phyloP scores from a whole-genome alignment of 92 coral and sea anemone species.

The Pocillopora grandis region DNA sequence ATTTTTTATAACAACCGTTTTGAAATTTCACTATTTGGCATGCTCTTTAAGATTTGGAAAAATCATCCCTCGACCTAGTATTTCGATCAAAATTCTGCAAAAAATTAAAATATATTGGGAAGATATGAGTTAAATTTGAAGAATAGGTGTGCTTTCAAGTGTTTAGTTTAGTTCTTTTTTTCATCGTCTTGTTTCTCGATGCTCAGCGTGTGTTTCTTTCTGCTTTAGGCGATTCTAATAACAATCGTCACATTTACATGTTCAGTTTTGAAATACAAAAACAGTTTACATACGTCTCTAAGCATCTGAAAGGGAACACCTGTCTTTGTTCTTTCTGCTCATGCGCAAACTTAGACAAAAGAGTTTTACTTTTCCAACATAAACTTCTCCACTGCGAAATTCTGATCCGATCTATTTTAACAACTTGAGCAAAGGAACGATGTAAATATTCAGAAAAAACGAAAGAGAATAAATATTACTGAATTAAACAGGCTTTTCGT shows the following conservation, averaged over 20 bases:
- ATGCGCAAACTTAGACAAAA: constrained; percentile 13
- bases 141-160: background rate
- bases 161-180: background rate
- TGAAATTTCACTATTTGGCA: background rate
- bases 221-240: background rate
- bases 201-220: constrained; percentile 4
- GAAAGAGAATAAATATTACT: background rate
- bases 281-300: constrained; percentile 22
- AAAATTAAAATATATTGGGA: background rate
- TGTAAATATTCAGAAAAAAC: background rate
- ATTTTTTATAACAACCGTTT: background rate
- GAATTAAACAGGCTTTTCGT: constrained; percentile 35
- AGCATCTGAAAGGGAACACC: constrained; percentile 28
- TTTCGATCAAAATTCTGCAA: too few relatives aligned
- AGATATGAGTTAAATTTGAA: background rate
- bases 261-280: background rate
- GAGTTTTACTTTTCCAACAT: background rate
- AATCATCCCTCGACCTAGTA: too few relatives aligned
- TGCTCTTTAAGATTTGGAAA: too few relatives aligned
- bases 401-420: background rate
- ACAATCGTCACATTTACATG: constrained; percentile 7
- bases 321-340: background rate
- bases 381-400: background rate
- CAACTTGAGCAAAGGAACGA: background rate
- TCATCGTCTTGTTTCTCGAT: background rate